These are phyloP conservation scores for Cantharis rufa DNA, from an alignment of 2,888 invertebrate genomes.

Conservation along the genomic window DNA sequence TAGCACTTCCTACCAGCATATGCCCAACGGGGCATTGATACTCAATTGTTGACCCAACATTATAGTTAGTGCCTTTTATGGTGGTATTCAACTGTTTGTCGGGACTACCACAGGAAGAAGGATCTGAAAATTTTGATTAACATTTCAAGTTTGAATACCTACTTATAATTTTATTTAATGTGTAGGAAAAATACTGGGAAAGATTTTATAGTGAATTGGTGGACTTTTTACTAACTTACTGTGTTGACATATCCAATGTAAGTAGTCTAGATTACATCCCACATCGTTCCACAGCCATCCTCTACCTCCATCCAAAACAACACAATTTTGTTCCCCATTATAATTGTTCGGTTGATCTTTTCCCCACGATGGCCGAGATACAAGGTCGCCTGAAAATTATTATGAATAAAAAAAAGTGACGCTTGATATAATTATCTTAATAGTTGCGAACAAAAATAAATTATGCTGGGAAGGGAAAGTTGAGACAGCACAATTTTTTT, in stretches of 20 bases:
- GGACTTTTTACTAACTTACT: slow-evolving; percentile 62
- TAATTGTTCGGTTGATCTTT: slow-evolving; percentile 95
- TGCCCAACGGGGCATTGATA: slow-evolving; percentile 84
- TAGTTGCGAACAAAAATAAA: not conserved
- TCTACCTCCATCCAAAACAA: slow-evolving; percentile 87
- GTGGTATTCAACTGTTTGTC: slow-evolving; percentile 84
- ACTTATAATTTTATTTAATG: too few species aligned
- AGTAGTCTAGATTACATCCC: slow-evolving; percentile 89
- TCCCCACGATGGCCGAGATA: slow-evolving; percentile 84
- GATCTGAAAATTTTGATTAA: slow-evolving; percentile 62
- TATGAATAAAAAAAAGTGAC: not conserved
- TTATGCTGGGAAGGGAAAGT: not conserved
- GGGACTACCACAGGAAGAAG: slow-evolving; percentile 85
- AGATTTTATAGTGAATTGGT: slow-evolving; percentile 7
- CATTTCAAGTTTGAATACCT: too few species aligned
- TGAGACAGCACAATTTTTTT: not conserved
- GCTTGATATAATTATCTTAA: not conserved
- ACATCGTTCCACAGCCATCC: slow-evolving; percentile 95
- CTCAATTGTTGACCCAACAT: slow-evolving; percentile 71
- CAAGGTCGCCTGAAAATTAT: slow-evolving; percentile 69
- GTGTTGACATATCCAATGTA: slow-evolving; percentile 92
- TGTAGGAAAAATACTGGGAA: not conserved
- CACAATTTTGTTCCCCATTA: slow-evolving; percentile 93
- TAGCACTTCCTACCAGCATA: slow-evolving; percentile 72
- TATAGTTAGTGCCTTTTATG: slow-evolving; percentile 69